Base-by-base conservation (phyloP, 2,113 vertebrate genomes). In the Romanogobio albipinnatus region DNA sequence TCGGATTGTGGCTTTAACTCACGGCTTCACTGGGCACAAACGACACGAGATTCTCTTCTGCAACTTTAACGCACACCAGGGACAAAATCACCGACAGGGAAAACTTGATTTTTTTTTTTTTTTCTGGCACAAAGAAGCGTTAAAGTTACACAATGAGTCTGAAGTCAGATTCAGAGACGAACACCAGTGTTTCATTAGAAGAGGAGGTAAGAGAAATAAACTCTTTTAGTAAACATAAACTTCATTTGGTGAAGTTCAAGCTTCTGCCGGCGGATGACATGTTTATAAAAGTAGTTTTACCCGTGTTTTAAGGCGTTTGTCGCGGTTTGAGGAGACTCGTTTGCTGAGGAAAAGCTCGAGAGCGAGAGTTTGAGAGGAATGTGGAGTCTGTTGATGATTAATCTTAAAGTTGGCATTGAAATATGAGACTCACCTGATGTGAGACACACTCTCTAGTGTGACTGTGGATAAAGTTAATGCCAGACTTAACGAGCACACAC, bases 131-230 rank as follows among this genome's bases (percentile, higher is more conserved):
- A 84, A 87, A 89, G 87, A 91, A 86, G 89, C 90, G 86, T 86
- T 88, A 91, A 90, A 91, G 90, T 90, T 85, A 76, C 88, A 88
- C 85, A 89, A 91, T 91, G 90, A 91, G 90, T 90, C 87, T 91
- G 81, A 91, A 91, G 90, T 88, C 88, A 87, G 90, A 91, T 88
- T 88, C 88, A 86, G 90, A 91, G 89, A 88, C 89, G 84, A 90
- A 84, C 90, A 90, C 83, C 90, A 90, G 70, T 88, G 89, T 89
- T 59, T 89, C 90, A 62, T 88, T 89, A 88, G 90, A 91, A 79
- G 90, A 91, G 90, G 90, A 91, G 90, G 90, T 91, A 91, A 91
- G 90, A 83, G 89, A 36, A 83, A 82, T 83, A 39, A 81, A 78
- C 89, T 86, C 76, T 47, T 75, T 84, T 82, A 51, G 79, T 59